These are phyloP conservation scores for Paguma larvata DNA, from an alignment of 2,797 vertebrate species.

Conservation along the genomic window DNA sequence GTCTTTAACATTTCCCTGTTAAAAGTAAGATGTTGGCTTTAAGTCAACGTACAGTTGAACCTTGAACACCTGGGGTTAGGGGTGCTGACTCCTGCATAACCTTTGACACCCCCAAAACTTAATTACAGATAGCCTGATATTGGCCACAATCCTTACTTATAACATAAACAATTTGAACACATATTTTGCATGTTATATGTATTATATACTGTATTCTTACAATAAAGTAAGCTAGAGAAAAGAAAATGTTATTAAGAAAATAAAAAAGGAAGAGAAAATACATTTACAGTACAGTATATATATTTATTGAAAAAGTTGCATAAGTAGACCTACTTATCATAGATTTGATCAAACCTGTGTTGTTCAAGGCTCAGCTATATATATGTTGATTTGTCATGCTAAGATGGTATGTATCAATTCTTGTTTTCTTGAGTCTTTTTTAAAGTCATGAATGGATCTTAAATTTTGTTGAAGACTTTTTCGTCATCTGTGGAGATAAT, in stretches of 20 bases:
- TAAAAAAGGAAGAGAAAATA: neutral
- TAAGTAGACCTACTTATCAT: neutral
- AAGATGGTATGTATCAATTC: neutral
- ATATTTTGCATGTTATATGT: neutral
- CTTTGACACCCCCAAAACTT: neutral
- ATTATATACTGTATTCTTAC: neutral
- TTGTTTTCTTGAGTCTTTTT: constrained; percentile 5
- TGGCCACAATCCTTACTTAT: neutral
- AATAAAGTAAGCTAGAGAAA: neutral
- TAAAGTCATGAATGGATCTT: neutral
- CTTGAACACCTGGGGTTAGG: neutral
- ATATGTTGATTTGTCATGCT: neutral
- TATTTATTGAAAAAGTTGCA: neutral
- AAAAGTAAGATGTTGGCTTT: neutral
- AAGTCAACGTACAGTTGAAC: neutral
- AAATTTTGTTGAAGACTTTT: constrained; percentile 24
- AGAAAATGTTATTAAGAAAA: neutral
- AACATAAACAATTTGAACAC: neutral
- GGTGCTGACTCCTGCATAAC: neutral
- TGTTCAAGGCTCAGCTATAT: neutral
- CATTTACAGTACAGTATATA: neutral
- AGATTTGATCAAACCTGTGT: neutral
- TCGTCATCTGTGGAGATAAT: neutral
- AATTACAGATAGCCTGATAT: neutral
- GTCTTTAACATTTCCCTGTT: neutral